Conservation (phyloP, 2,888 invertebrate genomes). For the Aphrophora alni region DNA sequence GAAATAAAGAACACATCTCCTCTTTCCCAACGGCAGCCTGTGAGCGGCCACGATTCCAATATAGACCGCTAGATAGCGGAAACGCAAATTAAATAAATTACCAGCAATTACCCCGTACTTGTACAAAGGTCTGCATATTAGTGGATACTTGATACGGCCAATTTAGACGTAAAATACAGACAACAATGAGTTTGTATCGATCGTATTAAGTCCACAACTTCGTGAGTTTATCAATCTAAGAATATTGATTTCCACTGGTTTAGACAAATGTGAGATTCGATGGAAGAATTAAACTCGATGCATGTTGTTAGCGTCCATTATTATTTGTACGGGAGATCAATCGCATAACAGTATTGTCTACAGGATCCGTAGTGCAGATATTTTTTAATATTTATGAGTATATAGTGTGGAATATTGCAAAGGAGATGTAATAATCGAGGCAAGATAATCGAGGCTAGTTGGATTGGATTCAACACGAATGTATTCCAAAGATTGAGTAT, state of each 20-base stretch:
- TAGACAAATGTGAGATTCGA: not conserved
- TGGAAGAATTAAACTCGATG: not conserved
- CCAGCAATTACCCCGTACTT: not conserved
- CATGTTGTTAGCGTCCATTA: not conserved
- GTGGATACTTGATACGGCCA: not conserved
- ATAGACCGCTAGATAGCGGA: constrained; percentile 6
- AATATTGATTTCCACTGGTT: not conserved
- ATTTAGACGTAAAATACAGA: not conserved
- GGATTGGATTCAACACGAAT: too few species aligned
- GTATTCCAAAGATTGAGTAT: too few species aligned
- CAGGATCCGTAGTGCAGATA: not conserved
- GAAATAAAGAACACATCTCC: not conserved
- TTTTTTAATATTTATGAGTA: not conserved
- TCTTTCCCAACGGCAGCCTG: not conserved
- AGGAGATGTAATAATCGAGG: too few species aligned
- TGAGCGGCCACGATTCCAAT: not conserved
- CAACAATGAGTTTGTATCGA: not conserved
- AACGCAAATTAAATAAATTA: not conserved
- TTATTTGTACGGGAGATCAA: not conserved
- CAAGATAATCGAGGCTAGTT: too few species aligned
- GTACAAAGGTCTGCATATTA: not conserved
- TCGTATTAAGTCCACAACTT: not conserved
- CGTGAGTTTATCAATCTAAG: not conserved
- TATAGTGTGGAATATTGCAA: too few species aligned
- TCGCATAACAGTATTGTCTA: not conserved